phyloP scores from a whole-genome alignment of 2,888 invertebrate species.

The Hirtodrosophila confusa region DNA sequence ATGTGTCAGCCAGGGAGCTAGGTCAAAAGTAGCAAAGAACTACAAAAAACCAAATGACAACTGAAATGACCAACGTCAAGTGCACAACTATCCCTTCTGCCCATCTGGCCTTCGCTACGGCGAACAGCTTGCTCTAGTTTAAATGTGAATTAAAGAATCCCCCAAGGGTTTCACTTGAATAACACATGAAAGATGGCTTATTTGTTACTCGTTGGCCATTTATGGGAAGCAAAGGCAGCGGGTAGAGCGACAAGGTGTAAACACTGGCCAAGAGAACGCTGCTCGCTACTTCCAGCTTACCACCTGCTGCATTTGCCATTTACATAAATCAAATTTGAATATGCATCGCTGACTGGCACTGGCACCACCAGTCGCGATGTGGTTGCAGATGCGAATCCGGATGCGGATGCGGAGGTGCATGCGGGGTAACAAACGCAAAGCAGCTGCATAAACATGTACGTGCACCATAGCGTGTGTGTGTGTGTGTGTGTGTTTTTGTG shows the following conservation, averaged over 20 bases:
- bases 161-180: constrained; percentile 19
- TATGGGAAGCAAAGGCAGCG: constrained; percentile 1
- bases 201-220: constrained; percentile 47
- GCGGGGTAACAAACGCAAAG: constrained; percentile 38
- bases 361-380: constrained; percentile 34
- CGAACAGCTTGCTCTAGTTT: constrained; percentile 36
- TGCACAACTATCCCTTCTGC: constrained; percentile 35
- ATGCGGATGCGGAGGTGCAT: constrained; percentile 9
- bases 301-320: constrained; percentile 60
- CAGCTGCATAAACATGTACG: constrained; percentile 52
- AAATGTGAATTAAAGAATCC: constrained; percentile 66
- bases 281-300: constrained; percentile 13
- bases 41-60: constrained; percentile 47
- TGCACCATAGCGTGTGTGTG: constrained; percentile 7
- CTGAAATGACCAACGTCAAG: constrained; percentile 71
- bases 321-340: constrained; percentile 79
- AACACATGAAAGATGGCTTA: constrained; percentile 48
- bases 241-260: constrained; percentile 32
- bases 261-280: constrained; percentile 38
- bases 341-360: constrained; percentile 65
- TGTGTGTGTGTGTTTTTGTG: constrained; percentile 8
- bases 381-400: constrained; percentile 1
- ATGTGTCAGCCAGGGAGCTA: constrained; percentile 54
- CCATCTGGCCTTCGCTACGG: neutral
- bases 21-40: constrained; percentile 9